These are phyloP conservation scores for Tor tambroides DNA, from an alignment of 2,113 vertebrate genomes.

Conservation along the genomic window DNA sequence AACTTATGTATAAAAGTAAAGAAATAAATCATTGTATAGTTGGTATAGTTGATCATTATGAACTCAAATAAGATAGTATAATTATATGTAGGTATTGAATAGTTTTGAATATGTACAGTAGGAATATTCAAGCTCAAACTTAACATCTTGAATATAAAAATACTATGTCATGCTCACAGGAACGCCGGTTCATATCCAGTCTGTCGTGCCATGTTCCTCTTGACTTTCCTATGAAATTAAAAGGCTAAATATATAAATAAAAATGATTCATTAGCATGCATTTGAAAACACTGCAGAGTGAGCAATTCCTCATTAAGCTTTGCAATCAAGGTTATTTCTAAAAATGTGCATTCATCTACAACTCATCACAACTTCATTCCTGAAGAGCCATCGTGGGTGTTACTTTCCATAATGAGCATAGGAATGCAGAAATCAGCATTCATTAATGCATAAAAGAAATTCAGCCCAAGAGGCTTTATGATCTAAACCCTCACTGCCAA, in stretches of 20 bases:
- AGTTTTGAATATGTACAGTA: too few relatives aligned
- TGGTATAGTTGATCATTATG: too few relatives aligned
- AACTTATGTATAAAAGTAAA: too few relatives aligned
- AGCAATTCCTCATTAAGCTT: neutral
- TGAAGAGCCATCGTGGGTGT: neutral
- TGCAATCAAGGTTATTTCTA: neutral
- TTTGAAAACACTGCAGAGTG: neutral
- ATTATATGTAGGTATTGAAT: too few relatives aligned
- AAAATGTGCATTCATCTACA: neutral
- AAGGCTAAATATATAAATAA: neutral
- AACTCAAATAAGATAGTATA: too few relatives aligned
- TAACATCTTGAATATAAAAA: too few relatives aligned
- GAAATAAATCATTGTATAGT: too few relatives aligned
- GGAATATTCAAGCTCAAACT: too few relatives aligned
- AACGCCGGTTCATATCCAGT: neutral
- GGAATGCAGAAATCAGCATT: neutral
- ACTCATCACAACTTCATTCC: neutral
- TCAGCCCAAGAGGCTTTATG: neutral
- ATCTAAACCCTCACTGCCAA: neutral
- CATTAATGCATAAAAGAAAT: neutral
- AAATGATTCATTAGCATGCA: neutral
- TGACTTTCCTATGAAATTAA: neutral
- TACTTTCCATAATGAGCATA: neutral
- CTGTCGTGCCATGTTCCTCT: neutral
- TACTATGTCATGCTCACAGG: neutral